Evolutionary conservation across 2,113 vertebrate genomes (phyloP), one percentile per base, ranked within the genome.

Genomic region (Cheirogaleus medius): DNA sequence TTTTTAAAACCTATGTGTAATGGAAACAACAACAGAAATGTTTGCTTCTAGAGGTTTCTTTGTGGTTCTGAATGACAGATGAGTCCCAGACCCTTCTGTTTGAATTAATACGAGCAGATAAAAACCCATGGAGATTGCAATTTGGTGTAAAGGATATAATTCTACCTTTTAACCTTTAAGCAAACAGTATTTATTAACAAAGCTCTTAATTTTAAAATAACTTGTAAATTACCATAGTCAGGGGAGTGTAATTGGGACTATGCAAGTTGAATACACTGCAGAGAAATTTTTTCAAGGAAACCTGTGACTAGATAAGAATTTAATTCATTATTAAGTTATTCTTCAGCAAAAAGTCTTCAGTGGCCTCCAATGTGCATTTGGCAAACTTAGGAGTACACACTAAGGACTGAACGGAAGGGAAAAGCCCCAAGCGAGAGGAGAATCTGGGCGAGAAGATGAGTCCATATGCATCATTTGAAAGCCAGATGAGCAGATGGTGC

Each of bases 151-250:
- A 96, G 66, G 15, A 6, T 52, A 49, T 68, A 42, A 69, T 92
- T 78, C 23, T 77, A 63, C 29, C 49, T 44, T 95, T 91, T 90
- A 92, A 85, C 13, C 25, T 66, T 73, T 69, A 85, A 44, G n/a
- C 54, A 82, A 95, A 83, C 1, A 84, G 15, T 86, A 64, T 86
- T 96, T 81, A 92, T 83, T 94, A 60, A 89, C 21, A 64, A 52
- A 90, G 25, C 0, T 94, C 52, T 94, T 95, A 69, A 73, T 90
- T 97, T 97, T 85, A 78, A 88, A 92, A 56, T 88, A 82, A 32
- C 37, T 56, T 96, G 42, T 83, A 11, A 37, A 68, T 89, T 97
- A 60, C 29, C 29, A 66, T 29, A 87, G 47, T 82, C 13, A 68
- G 21, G 37, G 1, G 29, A 68, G 7, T 47, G 10, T 88, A 68